Conservation (phyloP, 2,113 vertebrate genomes). For the Nycticorax nycticorax region DNA sequence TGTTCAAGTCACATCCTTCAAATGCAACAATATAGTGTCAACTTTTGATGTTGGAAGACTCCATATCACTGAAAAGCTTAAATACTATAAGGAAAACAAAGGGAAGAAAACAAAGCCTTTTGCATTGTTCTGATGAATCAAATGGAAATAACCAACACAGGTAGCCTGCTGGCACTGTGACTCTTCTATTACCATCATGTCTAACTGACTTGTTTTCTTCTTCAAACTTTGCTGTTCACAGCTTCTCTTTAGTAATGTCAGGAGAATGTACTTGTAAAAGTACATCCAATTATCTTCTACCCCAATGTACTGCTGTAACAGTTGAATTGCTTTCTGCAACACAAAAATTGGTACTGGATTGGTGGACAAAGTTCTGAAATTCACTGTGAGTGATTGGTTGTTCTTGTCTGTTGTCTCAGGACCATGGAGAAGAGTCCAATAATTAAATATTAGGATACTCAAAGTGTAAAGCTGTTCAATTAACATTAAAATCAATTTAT, state of each 20-base stretch:
- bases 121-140: not conserved
- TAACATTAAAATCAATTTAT: not conserved
- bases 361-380: not conserved
- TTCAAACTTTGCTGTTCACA: not conserved
- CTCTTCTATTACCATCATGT: not conserved
- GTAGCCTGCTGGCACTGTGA: not conserved
- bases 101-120: not conserved
- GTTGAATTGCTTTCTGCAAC: not conserved
- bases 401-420: not conserved
- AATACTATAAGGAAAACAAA: not conserved
- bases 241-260: not conserved
- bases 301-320: not conserved
- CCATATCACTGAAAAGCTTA: not conserved
- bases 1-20: not conserved
- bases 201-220: not conserved
- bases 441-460: not conserved
- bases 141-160: not conserved
- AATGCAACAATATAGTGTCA: not conserved
- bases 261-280: not conserved
- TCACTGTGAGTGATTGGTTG: not conserved
- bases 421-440: not conserved
- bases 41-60: not conserved
- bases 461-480: not conserved
- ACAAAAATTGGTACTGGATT: not conserved
- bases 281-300: not conserved